A percentile compares a stretch with the other conserved stretches of the same genome.
These are phyloP conservation scores for Rhyzopertha dominica DNA, from an alignment of 1,140 invertebrate species.

Conservation along the genomic window DNA sequence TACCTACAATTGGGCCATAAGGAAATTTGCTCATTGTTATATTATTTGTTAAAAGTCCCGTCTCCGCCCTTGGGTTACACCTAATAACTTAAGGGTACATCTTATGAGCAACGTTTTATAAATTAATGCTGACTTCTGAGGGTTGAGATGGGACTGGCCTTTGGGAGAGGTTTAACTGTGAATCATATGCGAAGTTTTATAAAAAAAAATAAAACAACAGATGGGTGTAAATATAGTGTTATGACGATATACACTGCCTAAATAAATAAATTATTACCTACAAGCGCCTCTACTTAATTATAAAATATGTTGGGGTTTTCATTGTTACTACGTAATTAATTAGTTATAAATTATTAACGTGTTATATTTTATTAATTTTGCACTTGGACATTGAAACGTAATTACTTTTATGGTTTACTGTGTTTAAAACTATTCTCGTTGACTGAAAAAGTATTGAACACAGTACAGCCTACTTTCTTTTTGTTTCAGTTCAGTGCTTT, in stretches of 20 bases:
- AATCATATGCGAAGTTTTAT: slow-evolving; percentile 32
- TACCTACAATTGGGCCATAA: too few species aligned
- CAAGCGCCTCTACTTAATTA: too few species aligned
- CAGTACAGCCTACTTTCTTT: too few species aligned
- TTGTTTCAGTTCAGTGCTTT: too few species aligned
- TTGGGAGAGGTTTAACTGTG: slow-evolving; percentile 12
- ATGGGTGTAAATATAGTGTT: slow-evolving; percentile 46
- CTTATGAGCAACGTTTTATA: slow-evolving; percentile 11
- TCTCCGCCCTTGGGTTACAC: slow-evolving; percentile 14
- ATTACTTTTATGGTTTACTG: too few species aligned
- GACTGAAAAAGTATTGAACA: too few species aligned
- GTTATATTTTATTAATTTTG: too few species aligned
- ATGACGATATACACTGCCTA: slow-evolving; percentile 46
- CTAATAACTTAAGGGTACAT: slow-evolving; percentile 13
- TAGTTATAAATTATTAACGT: too few species aligned
- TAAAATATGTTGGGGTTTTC: too few species aligned
- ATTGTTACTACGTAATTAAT: too few species aligned
- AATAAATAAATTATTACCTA: slow-evolving; percentile 45
- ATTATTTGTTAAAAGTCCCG: slow-evolving; percentile 29
- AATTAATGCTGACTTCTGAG: slow-evolving; percentile 3
- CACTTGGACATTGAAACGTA: too few species aligned
- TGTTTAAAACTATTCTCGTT: too few species aligned
- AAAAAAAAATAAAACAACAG: slow-evolving; percentile 31
- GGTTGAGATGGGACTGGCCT: slow-evolving; percentile 1
- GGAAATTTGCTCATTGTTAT: slow-evolving; percentile 37